Conservation (phyloP, 92 coral and sea anemone genomes). For the Galaxea fascicularis region DNA sequence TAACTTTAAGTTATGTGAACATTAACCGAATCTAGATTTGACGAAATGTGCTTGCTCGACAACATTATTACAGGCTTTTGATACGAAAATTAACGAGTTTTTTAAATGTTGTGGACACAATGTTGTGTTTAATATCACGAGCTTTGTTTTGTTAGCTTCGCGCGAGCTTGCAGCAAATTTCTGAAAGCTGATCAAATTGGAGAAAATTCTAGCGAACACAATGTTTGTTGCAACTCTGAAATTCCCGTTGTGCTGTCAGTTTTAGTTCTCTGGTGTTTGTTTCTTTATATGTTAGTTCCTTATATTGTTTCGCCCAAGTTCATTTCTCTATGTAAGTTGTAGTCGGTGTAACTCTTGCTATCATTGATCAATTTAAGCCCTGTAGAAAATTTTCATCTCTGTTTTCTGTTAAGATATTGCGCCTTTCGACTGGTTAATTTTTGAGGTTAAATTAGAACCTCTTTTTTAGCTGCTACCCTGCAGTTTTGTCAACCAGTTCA, state of each 20-base stretch:
- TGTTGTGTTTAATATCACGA: neutral
- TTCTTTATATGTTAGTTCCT: neutral
- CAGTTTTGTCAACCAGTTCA: conserved; percentile 4
- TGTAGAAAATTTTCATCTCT: too few relatives aligned
- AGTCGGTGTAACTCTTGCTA: neutral
- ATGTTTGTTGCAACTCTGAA: neutral
- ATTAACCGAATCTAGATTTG: neutral
- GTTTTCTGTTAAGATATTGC: neutral
- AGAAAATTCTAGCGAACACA: neutral
- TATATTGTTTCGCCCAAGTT: conserved; percentile 1
- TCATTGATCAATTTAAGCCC: neutral
- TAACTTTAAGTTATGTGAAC: neutral
- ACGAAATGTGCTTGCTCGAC: neutral
- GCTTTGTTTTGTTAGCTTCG: too few relatives aligned
- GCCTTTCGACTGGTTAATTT: conserved; percentile 12
- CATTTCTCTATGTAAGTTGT: neutral
- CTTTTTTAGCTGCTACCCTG: conserved; percentile 24
- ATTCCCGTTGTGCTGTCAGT: neutral
- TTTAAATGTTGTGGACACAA: neutral
- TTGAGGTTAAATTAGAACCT: neutral
- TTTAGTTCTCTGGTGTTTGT: neutral
- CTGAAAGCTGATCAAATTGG: neutral
- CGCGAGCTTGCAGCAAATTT: neutral
- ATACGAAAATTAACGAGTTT: conserved; percentile 39
- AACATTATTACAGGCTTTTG: neutral